A percentile compares a stretch with the other conserved stretches of the same genome.
Evolutionary conservation across 2,888 invertebrate genomes (phyloP).

Genomic region (Rhingia campestris): DNA sequence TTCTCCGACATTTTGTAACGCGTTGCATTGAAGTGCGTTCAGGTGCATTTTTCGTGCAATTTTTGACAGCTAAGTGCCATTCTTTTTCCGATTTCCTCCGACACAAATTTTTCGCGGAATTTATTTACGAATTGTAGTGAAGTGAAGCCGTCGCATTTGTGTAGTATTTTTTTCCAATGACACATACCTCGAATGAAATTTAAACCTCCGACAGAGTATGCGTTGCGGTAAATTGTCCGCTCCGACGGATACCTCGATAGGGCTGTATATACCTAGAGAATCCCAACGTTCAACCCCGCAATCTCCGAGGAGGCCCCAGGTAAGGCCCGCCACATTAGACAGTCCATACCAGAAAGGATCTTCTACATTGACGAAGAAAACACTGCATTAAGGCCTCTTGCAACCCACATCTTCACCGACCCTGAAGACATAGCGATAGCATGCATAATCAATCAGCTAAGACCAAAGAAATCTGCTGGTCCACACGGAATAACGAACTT

Average conservation of each 20-base stretch:
- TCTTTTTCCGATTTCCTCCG: too few relatives aligned
- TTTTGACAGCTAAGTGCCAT: too few relatives aligned
- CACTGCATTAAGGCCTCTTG: not conserved
- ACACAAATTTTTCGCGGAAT: too few relatives aligned
- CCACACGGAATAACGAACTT: not conserved
- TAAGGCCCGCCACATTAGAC: not conserved
- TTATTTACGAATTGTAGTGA: too few relatives aligned
- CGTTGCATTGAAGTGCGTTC: too few relatives aligned
- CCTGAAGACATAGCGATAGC: not conserved
- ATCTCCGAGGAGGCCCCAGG: not conserved
- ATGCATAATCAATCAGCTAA: not conserved
- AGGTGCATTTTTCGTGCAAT: too few relatives aligned
- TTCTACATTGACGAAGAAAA: not conserved
- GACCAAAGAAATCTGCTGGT: not conserved
- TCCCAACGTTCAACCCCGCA: not conserved
- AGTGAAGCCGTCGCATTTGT: too few relatives aligned
- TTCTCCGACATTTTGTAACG: too few relatives aligned
- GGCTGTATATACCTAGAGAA: not conserved
- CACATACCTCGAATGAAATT: too few relatives aligned
- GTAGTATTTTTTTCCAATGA: too few relatives aligned
- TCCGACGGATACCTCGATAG: not conserved
- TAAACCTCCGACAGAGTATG: too few relatives aligned
- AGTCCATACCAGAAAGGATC: not conserved
- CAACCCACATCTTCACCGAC: too few relatives aligned
- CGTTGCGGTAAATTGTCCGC: not conserved